These are phyloP conservation scores for Ornithoptera alexandrae DNA, from an alignment of 2,888 invertebrate genomes.

Conservation along the genomic window DNA sequence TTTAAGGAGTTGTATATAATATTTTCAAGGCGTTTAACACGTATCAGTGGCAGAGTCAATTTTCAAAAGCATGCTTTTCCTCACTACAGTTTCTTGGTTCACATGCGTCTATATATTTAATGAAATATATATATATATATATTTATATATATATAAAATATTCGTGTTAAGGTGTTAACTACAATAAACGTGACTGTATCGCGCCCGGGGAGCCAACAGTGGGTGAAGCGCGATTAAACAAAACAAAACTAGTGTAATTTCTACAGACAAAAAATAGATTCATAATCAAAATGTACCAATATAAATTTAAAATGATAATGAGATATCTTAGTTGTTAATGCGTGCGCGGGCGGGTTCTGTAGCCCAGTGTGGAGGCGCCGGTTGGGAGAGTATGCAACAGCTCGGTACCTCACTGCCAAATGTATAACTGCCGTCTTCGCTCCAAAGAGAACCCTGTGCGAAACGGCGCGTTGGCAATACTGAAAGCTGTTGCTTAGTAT, in stretches of 20 bases:
- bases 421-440: slow-evolving; percentile 32
- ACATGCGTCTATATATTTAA: slow-evolving; percentile 64
- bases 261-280: slow-evolving; percentile 80
- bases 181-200: slow-evolving; percentile 60
- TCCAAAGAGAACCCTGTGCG: neutral
- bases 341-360: slow-evolving; percentile 53
- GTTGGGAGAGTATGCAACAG: slow-evolving; percentile 30
- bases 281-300: slow-evolving; percentile 88
- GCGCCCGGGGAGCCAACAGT: slow-evolving; percentile 72
- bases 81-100: slow-evolving; percentile 60
- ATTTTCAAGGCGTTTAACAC: slow-evolving; percentile 50
- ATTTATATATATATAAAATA: slow-evolving; percentile 47
- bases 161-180: slow-evolving; percentile 74
- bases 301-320: slow-evolving; percentile 73
- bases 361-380: slow-evolving; percentile 16
- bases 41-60: slow-evolving; percentile 62
- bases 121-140: slow-evolving; percentile 36
- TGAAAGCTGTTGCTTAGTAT: slow-evolving; percentile 31
- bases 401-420: slow-evolving; percentile 36
- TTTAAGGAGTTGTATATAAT: slow-evolving; percentile 34
- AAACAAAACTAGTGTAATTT: slow-evolving; percentile 78
- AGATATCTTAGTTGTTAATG: slow-evolving; percentile 72
- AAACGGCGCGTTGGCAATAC: slow-evolving; percentile 25
- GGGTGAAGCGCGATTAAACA: slow-evolving; percentile 52
- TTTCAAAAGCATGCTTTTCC: slow-evolving; percentile 56